A percentile compares a stretch with the other conserved stretches of the same genome.
These are phyloP conservation scores for Hemithea aestivaria DNA, from an alignment of 2,888 invertebrate genomes.

Conservation along the genomic window DNA sequence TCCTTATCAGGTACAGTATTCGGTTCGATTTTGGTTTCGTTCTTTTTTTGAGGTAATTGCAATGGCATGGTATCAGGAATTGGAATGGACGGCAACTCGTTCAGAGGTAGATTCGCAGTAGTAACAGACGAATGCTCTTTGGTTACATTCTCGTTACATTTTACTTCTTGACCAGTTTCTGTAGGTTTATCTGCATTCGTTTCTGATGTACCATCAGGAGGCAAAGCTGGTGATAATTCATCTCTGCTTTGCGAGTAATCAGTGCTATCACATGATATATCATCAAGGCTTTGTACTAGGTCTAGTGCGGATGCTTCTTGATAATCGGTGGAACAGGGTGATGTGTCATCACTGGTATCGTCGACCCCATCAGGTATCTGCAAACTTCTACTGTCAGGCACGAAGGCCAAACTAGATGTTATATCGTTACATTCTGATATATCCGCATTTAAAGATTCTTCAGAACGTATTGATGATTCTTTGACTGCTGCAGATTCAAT, in stretches of 20 bases:
- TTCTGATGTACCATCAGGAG: constrained; percentile 17
- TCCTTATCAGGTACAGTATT: constrained; percentile 19
- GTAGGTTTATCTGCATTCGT: constrained; percentile 27
- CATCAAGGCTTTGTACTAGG: constrained; percentile 62
- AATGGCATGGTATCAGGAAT: constrained; percentile 42
- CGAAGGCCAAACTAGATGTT: constrained; percentile 71
- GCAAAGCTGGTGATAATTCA: constrained; percentile 34
- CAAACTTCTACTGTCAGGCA: constrained; percentile 70
- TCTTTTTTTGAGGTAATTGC: constrained; percentile 38
- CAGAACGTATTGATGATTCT: constrained; percentile 57
- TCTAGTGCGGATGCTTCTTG: constrained; percentile 73
- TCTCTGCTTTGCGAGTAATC: constrained; percentile 73
- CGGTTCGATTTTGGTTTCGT: constrained; percentile 16
- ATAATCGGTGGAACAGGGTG: constrained; percentile 72
- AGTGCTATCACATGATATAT: constrained; percentile 64
- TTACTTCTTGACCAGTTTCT: constrained; percentile 16
- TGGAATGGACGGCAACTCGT: constrained; percentile 63
- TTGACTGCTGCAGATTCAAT: constrained; percentile 43
- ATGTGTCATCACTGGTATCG: constrained; percentile 68
- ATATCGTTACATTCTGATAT: constrained; percentile 68
- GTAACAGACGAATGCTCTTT: constrained; percentile 28
- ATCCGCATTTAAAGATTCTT: constrained; percentile 67
- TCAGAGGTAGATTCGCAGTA: constrained; percentile 48
- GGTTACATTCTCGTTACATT: constrained; percentile 24
- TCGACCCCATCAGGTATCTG: constrained; percentile 52